phyloP scores from a whole-genome alignment of 2,113 vertebrate genomes.

The Halichoeres trimaculatus region DNA sequence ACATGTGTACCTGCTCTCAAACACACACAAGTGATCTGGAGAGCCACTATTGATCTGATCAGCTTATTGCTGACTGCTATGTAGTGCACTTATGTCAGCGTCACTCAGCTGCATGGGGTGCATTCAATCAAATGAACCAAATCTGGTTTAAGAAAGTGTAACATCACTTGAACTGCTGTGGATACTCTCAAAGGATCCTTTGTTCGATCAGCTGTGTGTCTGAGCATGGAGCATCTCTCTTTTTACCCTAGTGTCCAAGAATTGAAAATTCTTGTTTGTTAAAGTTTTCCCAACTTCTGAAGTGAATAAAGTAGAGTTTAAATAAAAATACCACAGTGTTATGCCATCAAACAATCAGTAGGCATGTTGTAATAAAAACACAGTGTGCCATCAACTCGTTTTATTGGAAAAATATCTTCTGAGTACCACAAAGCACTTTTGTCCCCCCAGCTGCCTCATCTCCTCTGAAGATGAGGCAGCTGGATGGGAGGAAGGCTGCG shows the following conservation, averaged over 20 bases:
- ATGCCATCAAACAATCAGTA: not conserved
- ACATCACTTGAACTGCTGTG: slow-evolving; percentile 9
- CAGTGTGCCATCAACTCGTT: not conserved
- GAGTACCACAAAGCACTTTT: not conserved
- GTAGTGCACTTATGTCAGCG: slow-evolving; percentile 33
- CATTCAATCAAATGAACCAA: slow-evolving; percentile 27
- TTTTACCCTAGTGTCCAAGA: no score
- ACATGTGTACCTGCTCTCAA: slow-evolving; percentile 20
- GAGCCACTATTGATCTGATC: slow-evolving; percentile 55
- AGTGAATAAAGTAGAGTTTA: no score
- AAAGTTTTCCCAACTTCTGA: no score
- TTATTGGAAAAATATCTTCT: not conserved
- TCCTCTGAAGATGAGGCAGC: not conserved
- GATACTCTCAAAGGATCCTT: not conserved
- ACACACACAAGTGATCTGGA: slow-evolving; percentile 23
- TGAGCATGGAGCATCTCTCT: not conserved
- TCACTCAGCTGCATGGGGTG: slow-evolving; percentile 1
- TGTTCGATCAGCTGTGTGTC: not conserved
- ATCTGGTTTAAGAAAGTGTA: slow-evolving; percentile 22
- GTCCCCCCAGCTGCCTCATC: no score
- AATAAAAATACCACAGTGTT: not conserved
- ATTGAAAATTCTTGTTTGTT: not conserved
- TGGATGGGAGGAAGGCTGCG: not conserved
- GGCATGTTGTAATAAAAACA: not conserved
- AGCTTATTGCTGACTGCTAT: slow-evolving; percentile 50